Conservation (phyloP, 2,113 vertebrate species). For the Siphamia tubifer region DNA sequence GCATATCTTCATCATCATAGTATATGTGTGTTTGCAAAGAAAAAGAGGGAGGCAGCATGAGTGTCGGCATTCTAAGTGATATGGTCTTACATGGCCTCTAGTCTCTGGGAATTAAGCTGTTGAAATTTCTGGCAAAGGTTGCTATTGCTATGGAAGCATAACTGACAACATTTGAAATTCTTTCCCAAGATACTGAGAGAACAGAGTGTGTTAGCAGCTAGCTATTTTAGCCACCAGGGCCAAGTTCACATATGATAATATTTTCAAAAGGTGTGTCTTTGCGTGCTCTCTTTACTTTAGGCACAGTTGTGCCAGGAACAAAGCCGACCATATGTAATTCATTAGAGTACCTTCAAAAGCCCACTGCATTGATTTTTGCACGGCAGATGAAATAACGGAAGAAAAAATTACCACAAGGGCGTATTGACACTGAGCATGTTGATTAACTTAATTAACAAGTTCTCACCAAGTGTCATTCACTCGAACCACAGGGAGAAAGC, state of each 20-base stretch:
- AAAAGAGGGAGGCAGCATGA: background rate
- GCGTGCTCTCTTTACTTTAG: constrained; percentile 36
- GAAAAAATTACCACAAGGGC: background rate
- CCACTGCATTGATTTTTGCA: background rate
- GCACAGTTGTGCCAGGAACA: constrained; percentile 47
- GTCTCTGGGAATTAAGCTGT: constrained; percentile 18
- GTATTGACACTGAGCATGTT: background rate
- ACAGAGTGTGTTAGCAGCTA: constrained; percentile 16
- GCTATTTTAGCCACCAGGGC: constrained; percentile 46
- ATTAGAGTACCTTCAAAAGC: constrained; percentile 40
- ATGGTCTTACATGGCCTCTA: background rate
- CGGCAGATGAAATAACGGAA: constrained; percentile 10
- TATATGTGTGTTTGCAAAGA: background rate
- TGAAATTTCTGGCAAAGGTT: constrained; percentile 22
- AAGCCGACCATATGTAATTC: constrained; percentile 58
- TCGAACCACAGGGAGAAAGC: constrained; percentile 24
- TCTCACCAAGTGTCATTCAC: constrained; percentile 4
- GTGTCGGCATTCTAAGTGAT: background rate
- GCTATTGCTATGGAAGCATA: constrained; percentile 47
- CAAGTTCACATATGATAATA: constrained; percentile 66
- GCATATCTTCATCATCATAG: background rate
- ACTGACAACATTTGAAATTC: constrained; percentile 39
- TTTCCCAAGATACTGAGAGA: constrained; percentile 32
- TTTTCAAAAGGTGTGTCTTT: constrained; percentile 75
- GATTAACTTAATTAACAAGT: constrained; percentile 14